A percentile compares a stretch with the other conserved stretches of the same genome.
Conservation (phyloP, 2,797 vertebrate genomes). For the Euthynnus affinis region DNA sequence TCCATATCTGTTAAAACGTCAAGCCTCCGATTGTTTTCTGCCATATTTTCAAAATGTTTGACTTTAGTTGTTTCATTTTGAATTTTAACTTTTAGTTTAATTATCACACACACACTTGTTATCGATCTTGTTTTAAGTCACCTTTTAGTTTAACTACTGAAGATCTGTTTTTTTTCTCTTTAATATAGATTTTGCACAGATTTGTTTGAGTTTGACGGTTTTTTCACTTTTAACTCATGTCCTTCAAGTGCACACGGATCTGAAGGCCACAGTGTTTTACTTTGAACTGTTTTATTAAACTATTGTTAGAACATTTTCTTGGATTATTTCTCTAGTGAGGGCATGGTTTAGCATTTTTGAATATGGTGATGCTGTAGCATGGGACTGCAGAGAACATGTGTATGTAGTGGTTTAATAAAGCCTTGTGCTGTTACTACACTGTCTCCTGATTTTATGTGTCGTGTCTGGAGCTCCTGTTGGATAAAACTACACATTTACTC, state of each 20-base stretch:
- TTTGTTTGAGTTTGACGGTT: neutral
- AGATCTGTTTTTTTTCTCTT: neutral
- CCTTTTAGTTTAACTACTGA: slow-evolving; percentile 33
- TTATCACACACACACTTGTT: slow-evolving; percentile 21
- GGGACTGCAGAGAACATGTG: slow-evolving; percentile 60
- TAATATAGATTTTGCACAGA: slow-evolving; percentile 32
- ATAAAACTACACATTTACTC: neutral
- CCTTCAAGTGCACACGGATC: slow-evolving; percentile 45
- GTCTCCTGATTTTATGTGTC: neutral
- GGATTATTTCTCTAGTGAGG: slow-evolving; percentile 42
- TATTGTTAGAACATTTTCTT: slow-evolving; percentile 23
- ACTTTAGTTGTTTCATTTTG: neutral
- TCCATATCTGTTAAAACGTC: neutral
- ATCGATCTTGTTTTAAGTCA: slow-evolving; percentile 42
- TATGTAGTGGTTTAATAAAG: slow-evolving; percentile 80
- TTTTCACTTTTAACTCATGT: neutral
- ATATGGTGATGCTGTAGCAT: slow-evolving; percentile 64
- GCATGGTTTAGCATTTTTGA: slow-evolving; percentile 71
- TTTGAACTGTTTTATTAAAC: slow-evolving; percentile 30
- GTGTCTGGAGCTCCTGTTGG: neutral
- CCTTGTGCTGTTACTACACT: slow-evolving; percentile 45
- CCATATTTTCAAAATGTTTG: slow-evolving; percentile 18
- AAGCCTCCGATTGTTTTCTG: neutral
- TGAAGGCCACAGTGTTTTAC: slow-evolving; percentile 27
- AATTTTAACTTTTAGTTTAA: neutral